Base-by-base conservation (phyloP, 2,113 vertebrate genomes). In the Cephalopholis sonnerati region DNA sequence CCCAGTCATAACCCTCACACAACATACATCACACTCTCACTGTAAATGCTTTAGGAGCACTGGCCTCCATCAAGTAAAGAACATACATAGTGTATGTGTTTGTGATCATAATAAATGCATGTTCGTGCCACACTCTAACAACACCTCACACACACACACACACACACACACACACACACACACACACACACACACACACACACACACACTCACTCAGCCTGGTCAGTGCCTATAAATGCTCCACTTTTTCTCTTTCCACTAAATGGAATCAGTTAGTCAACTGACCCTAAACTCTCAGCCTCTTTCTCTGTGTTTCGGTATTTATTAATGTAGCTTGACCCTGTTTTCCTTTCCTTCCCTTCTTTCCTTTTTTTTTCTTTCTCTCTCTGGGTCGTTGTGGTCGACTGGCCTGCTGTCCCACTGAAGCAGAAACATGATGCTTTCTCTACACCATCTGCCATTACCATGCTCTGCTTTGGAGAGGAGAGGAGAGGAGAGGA, bases 281-380 rank as follows among this genome's bases (percentile, higher is more conserved):
- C 75, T 59, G 24, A 81, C 29, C 15, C 57, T 71, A 74, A 84
- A 86, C 66, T 59, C 61, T 70, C 25, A 3, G 27, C 24, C 68
- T 64, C 39, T 62, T 57, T 13, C 71, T 62, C 50, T 80, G 63
- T 66, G 67, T 75, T 68, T 85, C 3, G 44, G n/a, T 80, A n/a
- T 86, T 92, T 86, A 89, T 87, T 89, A 65, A 88, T 92, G 90
- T 84, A 90, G 53, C 48, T 74, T 78, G 66, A 67, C 78, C 77
- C 61, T 68, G 46, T 89, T 92, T 86, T 81, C 46, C 57, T 80
- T 48, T 22, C 70, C 39, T 79, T 27, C 32, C 22, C 10, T 68
- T 50, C 57, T 11, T 53, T 17, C 17, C 50, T 24, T 63, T 55
- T 79, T 57, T 63, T n/a, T n/a, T n/a, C n/a, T n/a, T n/a, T n/a